phyloP scores from a whole-genome alignment of 1,140 invertebrate species.

The Diuraphis noxia region DNA sequence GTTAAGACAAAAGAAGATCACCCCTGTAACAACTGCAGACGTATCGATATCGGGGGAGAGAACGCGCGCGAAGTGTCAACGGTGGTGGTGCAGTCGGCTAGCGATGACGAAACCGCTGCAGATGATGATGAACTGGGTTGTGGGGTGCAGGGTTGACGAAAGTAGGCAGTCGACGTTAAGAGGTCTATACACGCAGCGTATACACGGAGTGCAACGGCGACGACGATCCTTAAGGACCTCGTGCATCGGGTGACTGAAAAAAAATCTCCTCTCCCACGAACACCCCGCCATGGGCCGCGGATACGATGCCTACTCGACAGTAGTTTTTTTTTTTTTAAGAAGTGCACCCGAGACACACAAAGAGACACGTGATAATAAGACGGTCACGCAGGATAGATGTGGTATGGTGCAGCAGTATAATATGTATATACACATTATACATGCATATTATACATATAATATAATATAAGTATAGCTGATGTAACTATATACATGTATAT shows the following conservation, averaged over 20 bases:
- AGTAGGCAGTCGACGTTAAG: slow-evolving; percentile 52
- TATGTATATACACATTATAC: background rate
- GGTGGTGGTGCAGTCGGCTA: background rate
- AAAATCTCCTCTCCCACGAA: slow-evolving; percentile 14
- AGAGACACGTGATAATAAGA: slow-evolving; percentile 50
- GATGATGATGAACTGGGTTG: background rate
- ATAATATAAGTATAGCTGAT: background rate
- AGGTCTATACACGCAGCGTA: slow-evolving; percentile 32
- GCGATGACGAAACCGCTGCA: background rate
- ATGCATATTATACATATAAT: slow-evolving; percentile 3
- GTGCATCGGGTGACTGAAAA: slow-evolving; percentile 43
- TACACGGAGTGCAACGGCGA: slow-evolving; percentile 18
- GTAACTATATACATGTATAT: background rate
- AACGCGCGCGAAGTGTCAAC: background rate
- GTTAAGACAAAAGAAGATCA: slow-evolving; percentile 49
- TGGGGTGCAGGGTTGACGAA: background rate
- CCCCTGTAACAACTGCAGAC: background rate
- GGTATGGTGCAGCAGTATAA: background rate
- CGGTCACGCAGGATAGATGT: background rate
- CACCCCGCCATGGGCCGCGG: background rate
- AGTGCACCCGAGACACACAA: slow-evolving; percentile 45
- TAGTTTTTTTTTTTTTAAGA: slow-evolving; percentile 45
- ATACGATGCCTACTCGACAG: slow-evolving; percentile 46
- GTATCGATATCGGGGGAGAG: slow-evolving; percentile 43
- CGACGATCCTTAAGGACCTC: slow-evolving; percentile 43